These are phyloP conservation scores for Oxygymnocypris stewartii DNA, from an alignment of 2,113 vertebrate species.

Conservation along the genomic window DNA sequence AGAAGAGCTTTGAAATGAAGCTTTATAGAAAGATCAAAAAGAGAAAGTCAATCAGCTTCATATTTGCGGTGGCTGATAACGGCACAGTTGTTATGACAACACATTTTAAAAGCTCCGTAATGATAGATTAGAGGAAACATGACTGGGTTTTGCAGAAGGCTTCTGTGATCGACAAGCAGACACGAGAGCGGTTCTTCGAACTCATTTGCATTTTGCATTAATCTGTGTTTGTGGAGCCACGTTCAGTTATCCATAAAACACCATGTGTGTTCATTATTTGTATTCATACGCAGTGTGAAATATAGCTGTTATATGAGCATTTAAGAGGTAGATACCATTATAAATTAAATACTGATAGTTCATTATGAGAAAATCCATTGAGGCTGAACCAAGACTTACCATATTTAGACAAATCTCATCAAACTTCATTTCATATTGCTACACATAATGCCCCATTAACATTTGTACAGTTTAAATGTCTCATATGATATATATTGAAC, in stretches of 20 bases:
- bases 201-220: constrained; percentile 39
- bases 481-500: constrained; percentile 32
- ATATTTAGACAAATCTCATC: constrained; percentile 56
- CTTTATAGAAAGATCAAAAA: constrained; percentile 45
- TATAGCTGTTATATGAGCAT: constrained; percentile 30
- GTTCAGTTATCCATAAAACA: constrained; percentile 43
- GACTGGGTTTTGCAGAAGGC: constrained; percentile 4
- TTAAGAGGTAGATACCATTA: constrained; percentile 41
- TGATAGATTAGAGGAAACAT: constrained; percentile 37
- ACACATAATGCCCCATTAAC: constrained; percentile 43
- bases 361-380: constrained; percentile 43
- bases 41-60: constrained; percentile 47
- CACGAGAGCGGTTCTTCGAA: constrained; percentile 7
- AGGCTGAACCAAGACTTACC: constrained; percentile 41
- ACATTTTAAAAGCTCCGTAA: constrained; percentile 26
- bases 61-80: constrained; percentile 21
- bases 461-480: constrained; percentile 39
- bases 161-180: constrained; percentile 41
- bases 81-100: constrained; percentile 45
- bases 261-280: constrained; percentile 25
- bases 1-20: constrained; percentile 43
- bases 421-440: constrained; percentile 40
- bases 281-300: constrained; percentile 25
- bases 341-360: constrained; percentile 54
- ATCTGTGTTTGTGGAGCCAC: constrained; percentile 33